These are phyloP conservation scores for Erebia epiphron DNA, from an alignment of 2,888 invertebrate species.

Conservation along the genomic window DNA sequence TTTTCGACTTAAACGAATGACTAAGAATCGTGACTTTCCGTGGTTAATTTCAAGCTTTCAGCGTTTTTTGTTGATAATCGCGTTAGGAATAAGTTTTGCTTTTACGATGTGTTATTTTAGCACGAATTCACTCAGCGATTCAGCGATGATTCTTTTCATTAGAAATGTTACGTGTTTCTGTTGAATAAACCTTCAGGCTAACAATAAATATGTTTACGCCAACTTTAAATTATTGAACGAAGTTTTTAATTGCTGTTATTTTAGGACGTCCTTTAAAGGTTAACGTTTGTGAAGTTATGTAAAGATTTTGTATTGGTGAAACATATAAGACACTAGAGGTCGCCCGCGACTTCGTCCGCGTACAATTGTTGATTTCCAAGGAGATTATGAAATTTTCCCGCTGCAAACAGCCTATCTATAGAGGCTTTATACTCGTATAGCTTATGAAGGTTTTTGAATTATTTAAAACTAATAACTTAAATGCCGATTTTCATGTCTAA, in stretches of 20 bases:
- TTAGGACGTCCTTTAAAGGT: background rate
- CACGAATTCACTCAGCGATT: conserved; percentile 21
- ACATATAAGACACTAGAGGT: no score
- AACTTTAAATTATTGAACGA: background rate
- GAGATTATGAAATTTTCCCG: no score
- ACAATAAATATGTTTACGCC: background rate
- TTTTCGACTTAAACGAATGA: conserved; percentile 38
- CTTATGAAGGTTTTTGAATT: no score
- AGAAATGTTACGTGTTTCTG: background rate
- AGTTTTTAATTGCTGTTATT: background rate
- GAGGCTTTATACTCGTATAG: no score
- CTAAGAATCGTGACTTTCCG: conserved; percentile 40
- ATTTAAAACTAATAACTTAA: no score
- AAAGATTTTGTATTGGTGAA: background rate
- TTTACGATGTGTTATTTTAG: conserved; percentile 31
- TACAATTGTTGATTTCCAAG: no score
- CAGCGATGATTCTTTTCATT: background rate
- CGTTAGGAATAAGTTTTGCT: conserved; percentile 20
- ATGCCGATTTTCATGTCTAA: no score
- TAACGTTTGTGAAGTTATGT: background rate
- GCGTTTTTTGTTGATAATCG: conserved; percentile 30
- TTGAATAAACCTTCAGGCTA: background rate
- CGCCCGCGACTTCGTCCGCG: no score
- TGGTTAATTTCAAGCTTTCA: conserved; percentile 35
- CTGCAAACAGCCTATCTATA: no score